These are phyloP conservation scores for Fulmarus glacialis DNA, from an alignment of 2,113 vertebrate species.

Conservation along the genomic window DNA sequence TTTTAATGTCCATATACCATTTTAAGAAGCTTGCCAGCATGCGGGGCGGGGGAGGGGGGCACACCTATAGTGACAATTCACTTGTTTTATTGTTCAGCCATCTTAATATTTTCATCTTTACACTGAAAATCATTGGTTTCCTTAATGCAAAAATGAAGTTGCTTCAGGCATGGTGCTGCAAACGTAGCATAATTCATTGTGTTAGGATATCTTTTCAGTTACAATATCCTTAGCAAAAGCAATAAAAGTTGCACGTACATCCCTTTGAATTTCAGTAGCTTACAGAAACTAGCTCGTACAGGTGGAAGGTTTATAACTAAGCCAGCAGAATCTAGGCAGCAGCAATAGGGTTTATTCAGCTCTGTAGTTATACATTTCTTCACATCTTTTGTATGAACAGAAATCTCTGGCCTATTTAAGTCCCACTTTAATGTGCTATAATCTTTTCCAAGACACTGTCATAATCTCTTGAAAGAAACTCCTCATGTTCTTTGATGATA, in stretches of 20 bases:
- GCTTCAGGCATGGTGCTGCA: constrained; percentile 31
- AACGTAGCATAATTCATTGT: background rate
- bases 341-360: constrained; percentile 40
- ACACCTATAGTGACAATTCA: background rate
- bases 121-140: constrained; percentile 8
- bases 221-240: constrained; percentile 50
- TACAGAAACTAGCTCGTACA: constrained; percentile 26
- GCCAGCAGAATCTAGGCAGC: constrained; percentile 23
- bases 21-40: constrained; percentile 9
- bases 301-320: constrained; percentile 55
- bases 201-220: constrained; percentile 27
- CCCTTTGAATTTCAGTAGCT: constrained; percentile 50
- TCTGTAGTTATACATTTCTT: background rate
- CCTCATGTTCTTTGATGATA: constrained; percentile 24
- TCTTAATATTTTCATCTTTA: constrained; percentile 45
- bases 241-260: constrained; percentile 20
- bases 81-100: constrained; percentile 38
- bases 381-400: constrained; percentile 39
- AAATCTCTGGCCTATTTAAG: constrained; percentile 57
- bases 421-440: constrained; percentile 24
- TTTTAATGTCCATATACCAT: background rate
- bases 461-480: constrained; percentile 48
- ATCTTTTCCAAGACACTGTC: constrained; percentile 35
- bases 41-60: background rate
- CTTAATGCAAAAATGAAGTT: constrained; percentile 38